Conservation (phyloP, 64 coral and sea anemone genomes). For the Porites australiensis region DNA sequence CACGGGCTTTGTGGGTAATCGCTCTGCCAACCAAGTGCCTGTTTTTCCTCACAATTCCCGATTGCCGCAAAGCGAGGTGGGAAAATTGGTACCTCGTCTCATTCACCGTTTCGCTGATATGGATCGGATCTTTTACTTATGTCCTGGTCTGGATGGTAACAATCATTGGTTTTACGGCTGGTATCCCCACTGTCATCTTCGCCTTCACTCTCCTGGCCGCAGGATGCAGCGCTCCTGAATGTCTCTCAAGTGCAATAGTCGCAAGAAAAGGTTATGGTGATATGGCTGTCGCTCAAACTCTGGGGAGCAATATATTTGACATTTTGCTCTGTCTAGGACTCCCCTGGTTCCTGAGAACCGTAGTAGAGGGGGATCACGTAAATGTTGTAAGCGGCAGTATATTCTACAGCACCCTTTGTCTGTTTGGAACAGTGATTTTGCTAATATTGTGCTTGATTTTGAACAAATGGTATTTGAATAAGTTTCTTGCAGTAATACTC, state of each 20-base stretch:
- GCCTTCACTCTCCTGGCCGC: constrained; percentile 88
- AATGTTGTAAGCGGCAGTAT: constrained; percentile 80
- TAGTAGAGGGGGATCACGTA: constrained; percentile 49
- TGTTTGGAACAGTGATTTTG: constrained; percentile 77
- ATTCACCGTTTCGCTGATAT: constrained; percentile 70
- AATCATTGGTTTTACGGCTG: constrained; percentile 87
- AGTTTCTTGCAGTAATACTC: constrained; percentile 64
- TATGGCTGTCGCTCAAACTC: constrained; percentile 88
- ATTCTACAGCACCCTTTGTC: constrained; percentile 80
- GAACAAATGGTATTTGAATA: constrained; percentile 86
- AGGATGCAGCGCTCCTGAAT: constrained; percentile 91
- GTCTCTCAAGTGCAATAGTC: constrained; percentile 83
- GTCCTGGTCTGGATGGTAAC: constrained; percentile 93
- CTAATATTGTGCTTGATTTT: constrained; percentile 54
- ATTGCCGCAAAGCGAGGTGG: constrained; percentile 82
- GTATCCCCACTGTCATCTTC: constrained; percentile 91
- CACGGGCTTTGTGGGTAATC: constrained; percentile 59
- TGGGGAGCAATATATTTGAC: constrained; percentile 95
- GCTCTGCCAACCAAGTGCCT: constrained; percentile 52
- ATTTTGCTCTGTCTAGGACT: constrained; percentile 82
- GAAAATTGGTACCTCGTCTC: constrained; percentile 74
- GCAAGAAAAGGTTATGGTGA: constrained; percentile 89
- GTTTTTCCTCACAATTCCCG: constrained; percentile 83
- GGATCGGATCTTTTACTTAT: constrained; percentile 86
- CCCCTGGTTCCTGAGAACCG: constrained; percentile 86